Conservation (phyloP, 2,797 vertebrate species). For the Epinephelus malabaricus region DNA sequence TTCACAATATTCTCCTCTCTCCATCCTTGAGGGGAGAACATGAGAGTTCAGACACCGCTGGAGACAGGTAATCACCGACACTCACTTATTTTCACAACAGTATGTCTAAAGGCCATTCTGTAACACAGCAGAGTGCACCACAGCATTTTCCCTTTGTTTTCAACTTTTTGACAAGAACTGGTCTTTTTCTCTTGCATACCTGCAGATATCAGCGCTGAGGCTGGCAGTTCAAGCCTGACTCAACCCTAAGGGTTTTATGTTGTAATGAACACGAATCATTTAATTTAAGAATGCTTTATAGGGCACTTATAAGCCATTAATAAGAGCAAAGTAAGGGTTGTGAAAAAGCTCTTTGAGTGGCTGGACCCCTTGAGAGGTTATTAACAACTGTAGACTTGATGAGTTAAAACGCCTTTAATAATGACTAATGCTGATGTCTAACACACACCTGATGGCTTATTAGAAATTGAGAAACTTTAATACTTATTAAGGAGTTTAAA, state of each 20-base stretch:
- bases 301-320: background rate
- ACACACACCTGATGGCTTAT: too few relatives aligned
- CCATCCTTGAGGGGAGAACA: conserved; percentile 10
- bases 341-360: background rate
- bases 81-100: conserved; percentile 38
- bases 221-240: background rate
- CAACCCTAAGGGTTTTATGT: background rate
- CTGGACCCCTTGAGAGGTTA: background rate
- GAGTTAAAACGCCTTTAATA: background rate
- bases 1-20: conserved; percentile 30
- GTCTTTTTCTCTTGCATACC: too few relatives aligned
- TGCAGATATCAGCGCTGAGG: background rate
- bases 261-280: background rate
- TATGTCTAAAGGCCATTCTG: conserved; percentile 18
- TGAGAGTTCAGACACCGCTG: conserved; percentile 27
- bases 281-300: background rate
- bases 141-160: background rate
- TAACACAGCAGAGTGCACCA: background rate
- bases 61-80: conserved; percentile 31
- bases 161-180: background rate
- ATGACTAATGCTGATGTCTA: too few relatives aligned
- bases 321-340: background rate
- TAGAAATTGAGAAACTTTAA: too few relatives aligned
- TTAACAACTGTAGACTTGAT: too few relatives aligned
- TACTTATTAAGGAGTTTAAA: too few relatives aligned